phyloP scores from a whole-genome alignment of 1,140 invertebrate genomes.

The Tetranychus cinnabarinus region DNA sequence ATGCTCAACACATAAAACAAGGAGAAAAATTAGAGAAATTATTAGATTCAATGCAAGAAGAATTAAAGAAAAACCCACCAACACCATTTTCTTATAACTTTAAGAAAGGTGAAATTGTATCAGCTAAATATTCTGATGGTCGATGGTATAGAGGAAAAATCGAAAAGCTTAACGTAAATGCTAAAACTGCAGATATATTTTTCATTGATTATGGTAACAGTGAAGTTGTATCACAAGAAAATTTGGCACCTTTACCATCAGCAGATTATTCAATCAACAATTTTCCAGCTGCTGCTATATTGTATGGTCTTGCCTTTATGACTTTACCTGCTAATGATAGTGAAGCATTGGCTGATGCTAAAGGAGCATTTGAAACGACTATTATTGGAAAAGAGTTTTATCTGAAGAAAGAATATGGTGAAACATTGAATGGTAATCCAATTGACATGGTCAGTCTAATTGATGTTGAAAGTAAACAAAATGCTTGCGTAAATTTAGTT shows the following conservation, averaged over 20 bases:
- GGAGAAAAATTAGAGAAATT: slow-evolving; percentile 57
- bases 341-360: slow-evolving; percentile 13
- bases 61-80: slow-evolving; percentile 59
- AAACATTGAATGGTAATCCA: slow-evolving; percentile 20
- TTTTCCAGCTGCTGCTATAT: slow-evolving; percentile 47
- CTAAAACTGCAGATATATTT: slow-evolving; percentile 38
- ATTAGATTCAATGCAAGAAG: slow-evolving; percentile 56
- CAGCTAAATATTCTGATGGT: slow-evolving; percentile 62
- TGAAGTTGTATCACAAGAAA: slow-evolving; percentile 2
- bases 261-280: neutral
- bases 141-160: slow-evolving; percentile 85
- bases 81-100: slow-evolving; percentile 61
- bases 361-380: slow-evolving; percentile 18
- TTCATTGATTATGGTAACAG: slow-evolving; percentile 91
- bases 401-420: slow-evolving; percentile 30
- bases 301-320: slow-evolving; percentile 61
- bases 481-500: slow-evolving; percentile 60
- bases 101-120: slow-evolving; percentile 59
- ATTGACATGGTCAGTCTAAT: slow-evolving; percentile 39
- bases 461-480: slow-evolving; percentile 40
- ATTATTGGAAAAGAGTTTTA: slow-evolving; percentile 21
- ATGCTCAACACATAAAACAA: slow-evolving; percentile 59
- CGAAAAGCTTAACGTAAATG: slow-evolving; percentile 47
- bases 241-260: slow-evolving; percentile 10
- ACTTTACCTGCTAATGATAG: slow-evolving; percentile 46